Evolutionary conservation across 1,140 invertebrate genomes (phyloP), one percentile per base, ranked within the genome.

Genomic region (Linepithema humile): DNA sequence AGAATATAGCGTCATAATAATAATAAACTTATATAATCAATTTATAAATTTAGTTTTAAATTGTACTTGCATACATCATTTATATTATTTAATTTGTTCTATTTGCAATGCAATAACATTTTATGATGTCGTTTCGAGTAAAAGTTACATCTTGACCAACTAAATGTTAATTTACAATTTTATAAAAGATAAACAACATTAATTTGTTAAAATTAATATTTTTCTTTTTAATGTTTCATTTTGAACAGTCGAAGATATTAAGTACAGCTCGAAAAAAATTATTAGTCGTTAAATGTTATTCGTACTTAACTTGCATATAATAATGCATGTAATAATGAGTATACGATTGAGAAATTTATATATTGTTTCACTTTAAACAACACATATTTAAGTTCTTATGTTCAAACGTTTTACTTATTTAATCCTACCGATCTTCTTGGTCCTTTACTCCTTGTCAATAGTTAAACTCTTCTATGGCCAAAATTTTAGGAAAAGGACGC

Each of bases 351-450:
- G 4, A 72, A 72, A 15, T 38, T 72, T 6, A 70, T 35, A 48
- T 62, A 29, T 53, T 26, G 9, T 73, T 59, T 67, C 40, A 73
- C 23, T 73, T 53, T 70, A 32, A 38, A 26, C 1, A 57, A 40
- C 29, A 57, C n/a, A n/a, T n/a, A 3, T 35, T n/a, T 29, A 67
- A 23, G 3, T 57, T 10, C 23, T 15, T 38, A 12, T 45, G 38
- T 50, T 38, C 43, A 87, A 32, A n/a, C 23, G 32, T 32, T 35
- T 53, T 35, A 40, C 62, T 88, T 87, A 78, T 70, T 73, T 73
- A 75, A 60, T 80, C 12, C 82, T 77, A 57, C 23, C 50, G 59
- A 88, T 89, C 83, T 64, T 88, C 87, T 88, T 90, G 72, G 83
- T 88, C 85, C 57, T 88, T 72, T 69, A 88, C 45, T 73, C 77